phyloP scores from a whole-genome alignment of 2,113 vertebrate species.

The Terrapene triunguis region DNA sequence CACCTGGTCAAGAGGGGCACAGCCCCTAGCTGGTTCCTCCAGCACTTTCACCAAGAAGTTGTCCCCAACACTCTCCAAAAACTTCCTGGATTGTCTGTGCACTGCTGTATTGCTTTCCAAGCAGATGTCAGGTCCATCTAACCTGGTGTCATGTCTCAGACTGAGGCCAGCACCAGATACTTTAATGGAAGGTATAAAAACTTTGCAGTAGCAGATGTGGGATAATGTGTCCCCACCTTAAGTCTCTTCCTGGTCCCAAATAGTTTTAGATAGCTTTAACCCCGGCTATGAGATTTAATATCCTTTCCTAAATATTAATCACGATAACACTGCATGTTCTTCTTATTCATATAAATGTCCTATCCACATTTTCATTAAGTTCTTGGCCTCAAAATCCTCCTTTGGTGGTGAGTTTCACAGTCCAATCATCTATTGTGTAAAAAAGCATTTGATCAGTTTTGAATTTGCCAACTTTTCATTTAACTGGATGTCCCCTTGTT shows the following conservation, averaged over 20 bases:
- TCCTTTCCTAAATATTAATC: neutral
- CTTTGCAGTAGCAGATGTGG: too few species aligned
- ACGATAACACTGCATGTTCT: neutral
- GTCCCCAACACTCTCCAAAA: too few species aligned
- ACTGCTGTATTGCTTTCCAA: too few species aligned
- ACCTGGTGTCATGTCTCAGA: neutral
- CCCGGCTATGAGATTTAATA: neutral
- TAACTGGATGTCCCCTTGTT: neutral
- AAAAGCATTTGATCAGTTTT: neutral
- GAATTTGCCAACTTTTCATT: neutral
- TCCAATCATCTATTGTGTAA: neutral
- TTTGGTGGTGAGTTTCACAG: neutral
- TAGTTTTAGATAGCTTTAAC: neutral
- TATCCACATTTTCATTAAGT: neutral
- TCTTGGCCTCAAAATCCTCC: neutral
- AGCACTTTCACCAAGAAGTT: too few species aligned
- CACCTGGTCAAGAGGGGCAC: too few species aligned
- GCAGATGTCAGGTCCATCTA: neutral
- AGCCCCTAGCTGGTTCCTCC: too few species aligned
- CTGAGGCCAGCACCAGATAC: neutral
- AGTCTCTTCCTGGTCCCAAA: neutral
- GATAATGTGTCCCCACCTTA: too few species aligned
- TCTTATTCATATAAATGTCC: neutral
- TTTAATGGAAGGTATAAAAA: too few species aligned
- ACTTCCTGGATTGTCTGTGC: too few species aligned